A percentile compares a stretch with the other conserved stretches of the same genome.
These are phyloP conservation scores for Camelus bactrianus DNA, from an alignment of 2,113 vertebrate species.

Conservation along the genomic window DNA sequence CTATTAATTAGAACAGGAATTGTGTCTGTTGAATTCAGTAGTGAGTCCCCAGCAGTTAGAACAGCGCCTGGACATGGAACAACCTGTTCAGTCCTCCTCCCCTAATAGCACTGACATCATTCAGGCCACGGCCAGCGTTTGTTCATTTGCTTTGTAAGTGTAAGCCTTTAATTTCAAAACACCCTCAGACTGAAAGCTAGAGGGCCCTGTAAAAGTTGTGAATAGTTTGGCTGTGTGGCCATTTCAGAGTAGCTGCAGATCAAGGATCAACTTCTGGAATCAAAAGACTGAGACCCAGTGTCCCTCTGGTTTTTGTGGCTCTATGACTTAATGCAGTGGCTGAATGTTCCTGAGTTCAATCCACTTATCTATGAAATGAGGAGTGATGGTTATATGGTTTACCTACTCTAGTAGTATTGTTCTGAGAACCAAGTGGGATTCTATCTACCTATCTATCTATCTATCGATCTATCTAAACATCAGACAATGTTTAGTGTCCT, in stretches of 20 bases:
- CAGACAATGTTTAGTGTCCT: not conserved
- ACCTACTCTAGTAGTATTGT: not conserved
- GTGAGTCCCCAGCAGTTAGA: not conserved
- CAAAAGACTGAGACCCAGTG: not conserved
- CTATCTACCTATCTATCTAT: not conserved
- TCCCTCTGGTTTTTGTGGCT: not conserved
- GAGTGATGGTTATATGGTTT: not conserved
- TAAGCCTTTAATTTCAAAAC: slow-evolving; percentile 25
- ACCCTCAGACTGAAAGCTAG: not conserved
- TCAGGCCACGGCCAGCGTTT: not conserved
- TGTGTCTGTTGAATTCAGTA: not conserved
- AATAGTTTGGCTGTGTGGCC: not conserved
- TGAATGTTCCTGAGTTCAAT: not conserved
- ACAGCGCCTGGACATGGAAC: not conserved
- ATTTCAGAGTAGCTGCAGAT: not conserved
- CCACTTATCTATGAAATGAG: slow-evolving; percentile 27
- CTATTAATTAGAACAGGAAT: not conserved
- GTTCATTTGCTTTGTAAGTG: not conserved
- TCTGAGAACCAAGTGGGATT: not conserved
- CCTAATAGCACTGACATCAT: not conserved
- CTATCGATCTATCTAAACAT: not conserved
- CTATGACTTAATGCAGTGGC: not conserved
- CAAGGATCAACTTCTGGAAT: not conserved
- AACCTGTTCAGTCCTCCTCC: not conserved
- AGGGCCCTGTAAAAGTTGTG: not conserved